These are phyloP conservation scores for Trisateles emortualis DNA, from an alignment of 2,888 invertebrate species.

Conservation along the genomic window DNA sequence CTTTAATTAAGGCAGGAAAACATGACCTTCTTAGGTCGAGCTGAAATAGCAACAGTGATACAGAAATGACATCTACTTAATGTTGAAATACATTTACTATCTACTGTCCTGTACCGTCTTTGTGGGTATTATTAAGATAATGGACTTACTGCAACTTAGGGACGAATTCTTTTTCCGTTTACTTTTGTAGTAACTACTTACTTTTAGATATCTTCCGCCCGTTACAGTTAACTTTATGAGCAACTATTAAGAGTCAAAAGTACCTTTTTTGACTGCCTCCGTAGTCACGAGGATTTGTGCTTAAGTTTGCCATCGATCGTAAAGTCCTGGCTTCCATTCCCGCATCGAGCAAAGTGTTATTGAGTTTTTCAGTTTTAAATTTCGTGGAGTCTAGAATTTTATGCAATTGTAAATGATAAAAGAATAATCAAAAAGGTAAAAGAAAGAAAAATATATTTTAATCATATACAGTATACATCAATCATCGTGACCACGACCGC, in stretches of 20 bases:
- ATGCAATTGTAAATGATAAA: no score
- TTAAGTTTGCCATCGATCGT: no score
- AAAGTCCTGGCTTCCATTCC: no score
- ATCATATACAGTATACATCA: no score
- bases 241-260: background rate
- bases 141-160: conserved; percentile 7
- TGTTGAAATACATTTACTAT: conserved; percentile 25
- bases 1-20: conserved; percentile 67
- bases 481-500: no score
- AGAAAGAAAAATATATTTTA: no score
- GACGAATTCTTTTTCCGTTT: conserved; percentile 7
- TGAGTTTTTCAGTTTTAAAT: no score
- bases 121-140: conserved; percentile 19
- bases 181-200: conserved; percentile 6
- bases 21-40: conserved; percentile 52
- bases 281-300: no score
- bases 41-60: conserved; percentile 38
- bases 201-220: background rate
- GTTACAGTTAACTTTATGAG: background rate
- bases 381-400: no score
- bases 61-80: conserved; percentile 24
- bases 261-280: background rate
- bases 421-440: no score
- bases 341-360: no score
- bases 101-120: conserved; percentile 7